A percentile compares a stretch with the other conserved stretches of the same genome.
These are phyloP conservation scores for Microcebus jonahi DNA, from an alignment of 2,113 vertebrate species.

Conservation along the genomic window DNA sequence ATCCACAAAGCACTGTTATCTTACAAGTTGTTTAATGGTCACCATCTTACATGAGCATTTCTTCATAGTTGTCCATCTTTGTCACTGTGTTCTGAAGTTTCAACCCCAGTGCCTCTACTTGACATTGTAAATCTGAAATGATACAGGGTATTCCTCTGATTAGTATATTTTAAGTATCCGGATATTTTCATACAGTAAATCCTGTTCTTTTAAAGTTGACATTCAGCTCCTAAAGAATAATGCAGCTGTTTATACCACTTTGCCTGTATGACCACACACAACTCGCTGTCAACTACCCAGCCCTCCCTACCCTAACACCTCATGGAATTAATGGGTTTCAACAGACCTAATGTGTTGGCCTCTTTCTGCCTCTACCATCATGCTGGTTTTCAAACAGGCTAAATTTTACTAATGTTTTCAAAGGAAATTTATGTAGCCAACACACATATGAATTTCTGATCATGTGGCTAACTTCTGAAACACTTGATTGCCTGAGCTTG, in stretches of 20 bases:
- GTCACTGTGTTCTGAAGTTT: slow-evolving; percentile 86
- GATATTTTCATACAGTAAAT: background rate
- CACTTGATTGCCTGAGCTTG: background rate
- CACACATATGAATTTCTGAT: background rate
- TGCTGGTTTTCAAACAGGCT: background rate
- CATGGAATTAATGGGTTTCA: background rate
- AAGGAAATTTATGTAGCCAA: background rate
- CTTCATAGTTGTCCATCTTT: slow-evolving; percentile 85
- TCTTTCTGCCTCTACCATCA: background rate
- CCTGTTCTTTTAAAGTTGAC: background rate
- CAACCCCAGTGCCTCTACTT: slow-evolving; percentile 83
- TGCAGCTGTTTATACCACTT: background rate
- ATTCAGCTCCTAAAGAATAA: background rate
- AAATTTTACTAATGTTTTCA: slow-evolving; percentile 25
- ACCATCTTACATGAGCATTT: slow-evolving; percentile 88
- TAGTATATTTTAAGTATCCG: background rate
- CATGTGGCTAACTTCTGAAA: slow-evolving; percentile 8
- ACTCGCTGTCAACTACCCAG: background rate
- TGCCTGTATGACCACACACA: background rate
- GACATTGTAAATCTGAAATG: slow-evolving; percentile 89
- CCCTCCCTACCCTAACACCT: background rate
- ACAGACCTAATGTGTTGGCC: background rate
- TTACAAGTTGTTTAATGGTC: background rate
- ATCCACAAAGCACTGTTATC: background rate
- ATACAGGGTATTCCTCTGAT: slow-evolving; percentile 4